Evolutionary conservation across 37 sponge, comb jelly and placozoan genomes (phyloP), one percentile per base, ranked within the genome.

Genomic region (Lycopodina hypogea): DNA sequence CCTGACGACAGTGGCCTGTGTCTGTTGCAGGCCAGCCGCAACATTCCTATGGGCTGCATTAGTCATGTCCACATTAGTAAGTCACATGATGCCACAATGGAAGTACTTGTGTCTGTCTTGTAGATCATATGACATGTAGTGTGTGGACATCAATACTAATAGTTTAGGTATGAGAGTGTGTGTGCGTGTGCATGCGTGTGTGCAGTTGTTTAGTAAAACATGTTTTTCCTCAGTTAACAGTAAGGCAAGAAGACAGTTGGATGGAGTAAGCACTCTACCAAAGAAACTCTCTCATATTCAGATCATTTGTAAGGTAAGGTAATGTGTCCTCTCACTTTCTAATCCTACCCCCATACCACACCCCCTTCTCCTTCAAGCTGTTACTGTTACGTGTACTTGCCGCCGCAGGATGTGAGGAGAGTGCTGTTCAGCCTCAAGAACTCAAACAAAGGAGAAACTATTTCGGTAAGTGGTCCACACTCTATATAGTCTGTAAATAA

Each of bases 401-500:
- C 48, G 26, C 19, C 24, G 28, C 24, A 89, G 91, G 92, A 91
- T 55, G 24, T 91, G 48, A 78, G 67, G 66, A 78, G 78, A 68
- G 21, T 91, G 17, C 3, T 61, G 3, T 91, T 84, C 68, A 73
- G 59, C 56, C 29, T 91, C 37, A 86, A 78, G 53, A 36, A 68
- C 19, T 84, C 80, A 65, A 33, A 41, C 12, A 91, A 83, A 48
- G 78, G 42, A 39, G 88, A 91, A 40, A 81, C 81, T 11, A 56
- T 68, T 15, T 51, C 83, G 24, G 91, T 91, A 32, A 84, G 85
- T 79, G 33, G 29, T 18, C 38, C 6, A 45, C 71, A 71, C 38
- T n/a, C 19, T 21, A 1, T 14, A 3, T 2, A 42, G 3, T 22
- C 30, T 67, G 37, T 67, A 67, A 35, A 19, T n/a, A n/a, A n/a